Percentiles rank a stretch among this genome's conserved stretches.
These are phyloP conservation scores for Myodes glareolus DNA, from an alignment of 2,113 vertebrate genomes.

Conservation along the genomic window DNA sequence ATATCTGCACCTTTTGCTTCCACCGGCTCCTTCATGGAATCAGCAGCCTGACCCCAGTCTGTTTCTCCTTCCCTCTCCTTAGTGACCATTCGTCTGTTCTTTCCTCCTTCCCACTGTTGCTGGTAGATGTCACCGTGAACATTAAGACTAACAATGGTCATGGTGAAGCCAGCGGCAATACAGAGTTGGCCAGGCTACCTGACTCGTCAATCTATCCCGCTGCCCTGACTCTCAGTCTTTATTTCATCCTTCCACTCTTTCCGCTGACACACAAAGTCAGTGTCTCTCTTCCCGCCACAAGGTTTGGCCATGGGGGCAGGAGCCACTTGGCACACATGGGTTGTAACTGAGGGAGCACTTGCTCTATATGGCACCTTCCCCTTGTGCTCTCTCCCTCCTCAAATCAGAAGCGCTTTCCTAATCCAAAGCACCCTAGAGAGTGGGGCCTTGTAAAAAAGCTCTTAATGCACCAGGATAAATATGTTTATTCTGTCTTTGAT, in stretches of 20 bases:
- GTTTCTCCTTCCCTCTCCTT: background rate
- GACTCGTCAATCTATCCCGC: rapidly evolving
- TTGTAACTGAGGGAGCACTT: rapidly evolving
- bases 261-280: too few relatives aligned
- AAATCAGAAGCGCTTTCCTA: rapidly evolving
- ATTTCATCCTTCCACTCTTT: rapidly evolving
- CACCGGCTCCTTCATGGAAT: rapidly evolving
- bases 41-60: rapidly evolving
- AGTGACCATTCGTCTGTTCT: background rate
- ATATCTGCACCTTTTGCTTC: rapidly evolving
- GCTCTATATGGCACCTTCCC: rapidly evolving
- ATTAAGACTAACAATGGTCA: background rate
- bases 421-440: background rate
- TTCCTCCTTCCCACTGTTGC: background rate
- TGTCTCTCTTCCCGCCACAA: rapidly evolving
- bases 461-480: background rate
- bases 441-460: background rate
- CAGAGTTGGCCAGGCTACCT: background rate
- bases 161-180: background rate
- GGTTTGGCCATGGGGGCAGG: background rate
- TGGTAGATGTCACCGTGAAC: background rate
- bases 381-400: rapidly evolving
- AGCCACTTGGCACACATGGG: background rate
- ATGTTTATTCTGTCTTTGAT: background rate
- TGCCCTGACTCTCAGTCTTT: background rate